phyloP scores from a whole-genome alignment of 1,140 invertebrate species.

The Drosophila guanche region DNA sequence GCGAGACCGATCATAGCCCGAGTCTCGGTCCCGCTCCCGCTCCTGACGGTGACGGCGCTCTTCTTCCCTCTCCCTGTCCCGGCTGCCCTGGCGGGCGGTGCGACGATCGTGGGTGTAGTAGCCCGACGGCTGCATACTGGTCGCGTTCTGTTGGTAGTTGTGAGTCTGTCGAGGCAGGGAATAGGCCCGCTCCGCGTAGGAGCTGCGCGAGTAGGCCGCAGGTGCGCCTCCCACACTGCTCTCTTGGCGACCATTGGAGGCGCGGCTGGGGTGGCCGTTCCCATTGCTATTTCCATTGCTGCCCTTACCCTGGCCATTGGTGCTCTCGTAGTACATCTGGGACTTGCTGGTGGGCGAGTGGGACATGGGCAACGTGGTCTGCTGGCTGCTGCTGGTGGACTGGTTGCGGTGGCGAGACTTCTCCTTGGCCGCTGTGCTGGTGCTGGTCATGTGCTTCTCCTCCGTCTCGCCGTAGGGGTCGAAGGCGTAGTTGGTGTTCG shows the following conservation, averaged over 20 bases:
- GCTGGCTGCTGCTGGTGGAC: conserved; percentile 70
- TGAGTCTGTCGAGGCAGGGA: conserved; percentile 78
- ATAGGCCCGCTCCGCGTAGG: conserved; percentile 80
- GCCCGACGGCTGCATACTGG: conserved; percentile 82
- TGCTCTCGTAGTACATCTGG: conserved; percentile 78
- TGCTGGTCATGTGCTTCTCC: conserved; percentile 86
- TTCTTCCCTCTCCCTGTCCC: conserved; percentile 50
- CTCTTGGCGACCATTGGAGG: conserved; percentile 75
- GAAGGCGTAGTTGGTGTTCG: conserved; percentile 94
- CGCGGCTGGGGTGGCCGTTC: conserved; percentile 35
- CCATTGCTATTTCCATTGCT: conserved; percentile 26
- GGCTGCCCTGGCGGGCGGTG: conserved; percentile 49
- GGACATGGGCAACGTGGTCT: conserved; percentile 83
- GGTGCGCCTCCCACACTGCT: conserved; percentile 37
- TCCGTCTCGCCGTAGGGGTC: conserved; percentile 91
- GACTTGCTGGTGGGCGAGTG: conserved; percentile 83
- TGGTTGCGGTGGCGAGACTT: conserved; percentile 64
- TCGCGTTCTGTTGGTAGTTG: conserved; percentile 69
- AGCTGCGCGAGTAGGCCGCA: conserved; percentile 77
- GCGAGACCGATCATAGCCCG: conserved; percentile 66
- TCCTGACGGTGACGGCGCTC: conserved; percentile 67
- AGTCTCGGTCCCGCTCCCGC: conserved; percentile 56
- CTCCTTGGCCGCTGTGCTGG: conserved; percentile 76
- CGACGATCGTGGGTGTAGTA: conserved; percentile 84
- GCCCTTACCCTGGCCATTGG: conserved; percentile 60